Conservation (phyloP, 2,797 vertebrate genomes). For the Pempheris klunzingeri region DNA sequence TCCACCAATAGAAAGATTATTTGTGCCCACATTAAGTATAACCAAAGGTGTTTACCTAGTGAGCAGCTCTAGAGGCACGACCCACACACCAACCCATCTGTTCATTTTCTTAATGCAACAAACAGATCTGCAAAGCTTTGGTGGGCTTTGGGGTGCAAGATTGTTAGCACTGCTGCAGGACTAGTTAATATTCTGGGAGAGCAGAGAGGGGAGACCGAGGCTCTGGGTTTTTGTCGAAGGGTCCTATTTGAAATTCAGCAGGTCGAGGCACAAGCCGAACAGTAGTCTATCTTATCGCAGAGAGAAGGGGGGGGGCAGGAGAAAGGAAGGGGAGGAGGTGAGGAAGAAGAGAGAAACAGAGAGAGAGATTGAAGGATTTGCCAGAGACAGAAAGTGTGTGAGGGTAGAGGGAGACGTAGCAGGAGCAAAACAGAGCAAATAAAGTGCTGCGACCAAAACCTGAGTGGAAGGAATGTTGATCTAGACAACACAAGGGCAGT, state of each 20-base stretch:
- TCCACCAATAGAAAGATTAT: not conserved
- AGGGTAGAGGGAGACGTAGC: conserved; percentile 21
- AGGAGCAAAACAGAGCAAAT: conserved; percentile 56
- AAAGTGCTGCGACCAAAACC: conserved; percentile 33
- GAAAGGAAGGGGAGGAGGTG: conserved; percentile 41
- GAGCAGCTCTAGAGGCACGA: not conserved
- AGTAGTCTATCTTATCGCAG: conserved; percentile 77
- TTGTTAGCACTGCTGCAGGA: conserved; percentile 55
- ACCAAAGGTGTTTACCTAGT: not conserved
- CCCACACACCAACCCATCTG: not conserved
- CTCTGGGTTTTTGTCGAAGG: conserved; percentile 68
- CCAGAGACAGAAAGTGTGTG: conserved; percentile 32
- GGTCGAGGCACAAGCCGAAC: conserved; percentile 71
- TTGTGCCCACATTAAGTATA: not conserved
- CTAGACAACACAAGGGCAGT: not conserved
- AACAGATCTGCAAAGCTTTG: conserved; percentile 38
- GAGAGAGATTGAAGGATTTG: conserved; percentile 61
- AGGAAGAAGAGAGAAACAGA: conserved; percentile 35
- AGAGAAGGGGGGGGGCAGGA: conserved; percentile 58
- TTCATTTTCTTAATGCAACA: conserved; percentile 30
- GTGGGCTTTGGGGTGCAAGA: conserved; percentile 19
- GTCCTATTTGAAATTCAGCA: conserved; percentile 81
- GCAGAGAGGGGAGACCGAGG: conserved; percentile 61
- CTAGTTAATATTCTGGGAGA: conserved; percentile 78
- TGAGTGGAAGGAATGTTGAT: conserved; percentile 39